Base-by-base conservation (phyloP, 1,140 invertebrate species). In the Thereuonema tuberculata region DNA sequence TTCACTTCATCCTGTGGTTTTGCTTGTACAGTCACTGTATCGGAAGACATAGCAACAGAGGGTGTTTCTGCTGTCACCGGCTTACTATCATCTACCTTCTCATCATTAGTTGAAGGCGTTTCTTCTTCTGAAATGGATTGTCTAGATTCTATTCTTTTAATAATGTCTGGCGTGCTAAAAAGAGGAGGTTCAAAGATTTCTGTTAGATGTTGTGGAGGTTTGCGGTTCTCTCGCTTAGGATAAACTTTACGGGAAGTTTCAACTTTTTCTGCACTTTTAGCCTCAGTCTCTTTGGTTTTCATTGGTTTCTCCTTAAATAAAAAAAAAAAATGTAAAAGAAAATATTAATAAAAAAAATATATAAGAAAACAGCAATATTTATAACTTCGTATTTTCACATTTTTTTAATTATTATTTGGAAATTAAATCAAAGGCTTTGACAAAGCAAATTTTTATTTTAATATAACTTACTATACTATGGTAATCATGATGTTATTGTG, bases 91-190 rank as follows among this genome's bases (percentile, higher is more conserved):
- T n/a, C 61, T 26, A 61, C 20, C 53, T 71, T 64, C 50, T 68
- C 63, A 1, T 69, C 65, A 56, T 71, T 66, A 2, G 67, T 66
- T 61, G 37, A 43, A 9, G 37, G n/a, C 9, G 37, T 12, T n/a
- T n/a, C 37, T 9, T 12, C 37, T 43, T 43, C n/a, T 43, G 37
- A 43, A 9, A 43, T n/a, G n/a, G 37, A 43, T 12, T 12, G 9
- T 9, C 9, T 9, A 14, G 48, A 50, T 58, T 63, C 65, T 17
- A 64, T 28, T 49, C 55, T 56, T n/a, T 56, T 55, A 60, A 87
- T 85, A 60, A 86, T 84, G 75, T 87, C 85, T 9, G 85, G 85
- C 48, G 84, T 82, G 15, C 84, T 86, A 67, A 87, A 87, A 27
- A 87, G 66, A 47, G 81, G 79, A 24, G 80, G 83, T 63, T 81